Conservation (phyloP, 2,797 vertebrate genomes). For the Ctenochaetus hawaiiensis region DNA sequence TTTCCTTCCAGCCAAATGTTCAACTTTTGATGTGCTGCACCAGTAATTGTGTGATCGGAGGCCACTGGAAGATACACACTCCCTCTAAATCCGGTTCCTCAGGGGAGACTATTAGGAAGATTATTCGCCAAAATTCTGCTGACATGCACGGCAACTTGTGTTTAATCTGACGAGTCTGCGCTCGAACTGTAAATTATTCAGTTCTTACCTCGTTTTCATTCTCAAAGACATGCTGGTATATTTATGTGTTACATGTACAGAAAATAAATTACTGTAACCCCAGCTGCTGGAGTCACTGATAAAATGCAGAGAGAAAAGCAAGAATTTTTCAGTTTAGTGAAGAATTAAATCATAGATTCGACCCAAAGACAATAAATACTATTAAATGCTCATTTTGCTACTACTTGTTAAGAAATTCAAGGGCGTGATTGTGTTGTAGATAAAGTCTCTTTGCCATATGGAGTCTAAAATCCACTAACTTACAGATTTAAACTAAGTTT, state of each 20-base stretch:
- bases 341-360: no score
- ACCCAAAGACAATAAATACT: background rate
- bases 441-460: background rate
- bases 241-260: background rate
- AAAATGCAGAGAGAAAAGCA: constrained; percentile 1
- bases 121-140: constrained; percentile 52
- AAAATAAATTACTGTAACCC: background rate
- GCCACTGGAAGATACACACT: constrained; percentile 13
- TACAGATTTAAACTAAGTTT: background rate
- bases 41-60: constrained; percentile 28
- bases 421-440: background rate
- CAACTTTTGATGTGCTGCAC: constrained; percentile 48
- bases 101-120: constrained; percentile 55
- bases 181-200: constrained; percentile 44
- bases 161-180: constrained; percentile 29
- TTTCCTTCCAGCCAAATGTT: constrained; percentile 22
- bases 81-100: constrained; percentile 41
- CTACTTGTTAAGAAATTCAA: background rate
- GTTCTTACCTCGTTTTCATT: constrained; percentile 13
- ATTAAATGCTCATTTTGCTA: background rate
- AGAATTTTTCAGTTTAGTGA: background rate
- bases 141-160: constrained; percentile 43
- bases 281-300: background rate
- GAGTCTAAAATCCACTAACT: background rate
- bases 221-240: constrained; percentile 1